Percentiles rank a stretch among this genome's conserved stretches.
phyloP scores from a whole-genome alignment of 2,888 invertebrate species.

The Mimas tiliae region DNA sequence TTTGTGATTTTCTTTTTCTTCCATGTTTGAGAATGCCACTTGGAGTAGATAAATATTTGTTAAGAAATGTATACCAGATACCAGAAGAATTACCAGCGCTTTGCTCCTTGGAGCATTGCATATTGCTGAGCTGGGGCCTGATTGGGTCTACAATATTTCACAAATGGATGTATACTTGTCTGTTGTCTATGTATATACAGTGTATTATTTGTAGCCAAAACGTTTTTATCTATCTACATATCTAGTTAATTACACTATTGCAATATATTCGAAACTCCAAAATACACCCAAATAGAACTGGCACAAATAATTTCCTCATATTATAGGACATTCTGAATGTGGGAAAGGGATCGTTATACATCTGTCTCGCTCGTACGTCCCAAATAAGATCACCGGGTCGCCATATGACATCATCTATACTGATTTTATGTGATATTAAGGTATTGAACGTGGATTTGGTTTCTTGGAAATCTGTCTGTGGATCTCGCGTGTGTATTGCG shows the following conservation, averaged over 20 bases:
- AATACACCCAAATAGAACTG: background rate
- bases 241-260: background rate
- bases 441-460: background rate
- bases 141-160: too few species aligned
- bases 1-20: too few species aligned
- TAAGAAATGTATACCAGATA: too few species aligned
- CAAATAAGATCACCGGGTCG: constrained; percentile 12
- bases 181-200: too few species aligned
- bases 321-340: background rate
- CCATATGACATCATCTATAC: background rate
- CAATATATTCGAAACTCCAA: background rate
- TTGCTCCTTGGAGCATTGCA: too few species aligned
- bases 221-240: too few species aligned
- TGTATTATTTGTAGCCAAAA: too few species aligned
- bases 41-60: too few species aligned
- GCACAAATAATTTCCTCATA: background rate
- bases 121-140: too few species aligned
- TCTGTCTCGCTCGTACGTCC: background rate
- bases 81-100: too few species aligned
- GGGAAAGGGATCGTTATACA: background rate
- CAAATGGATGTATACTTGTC: too few species aligned
- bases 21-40: too few species aligned
- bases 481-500: background rate
- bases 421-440: background rate
- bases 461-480: background rate